Evolutionary conservation across 2,888 invertebrate species (phyloP).

Genomic region (Cerceris rybyensis): DNA sequence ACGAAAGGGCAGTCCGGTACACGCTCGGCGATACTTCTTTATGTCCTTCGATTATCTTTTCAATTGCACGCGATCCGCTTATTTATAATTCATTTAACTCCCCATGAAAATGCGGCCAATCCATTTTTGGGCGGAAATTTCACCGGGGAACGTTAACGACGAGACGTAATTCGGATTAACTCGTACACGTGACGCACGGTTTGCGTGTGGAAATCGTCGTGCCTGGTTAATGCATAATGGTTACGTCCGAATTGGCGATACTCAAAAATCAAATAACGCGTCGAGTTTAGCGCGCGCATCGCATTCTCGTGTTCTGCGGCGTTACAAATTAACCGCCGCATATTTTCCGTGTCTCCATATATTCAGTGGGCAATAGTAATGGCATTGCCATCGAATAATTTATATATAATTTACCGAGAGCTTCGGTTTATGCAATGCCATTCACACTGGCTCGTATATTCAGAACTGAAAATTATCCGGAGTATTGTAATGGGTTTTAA

Average conservation of each 20-base stretch:
- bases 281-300: background rate
- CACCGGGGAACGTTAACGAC: slow-evolving; percentile 14
- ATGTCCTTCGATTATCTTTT: slow-evolving; percentile 22
- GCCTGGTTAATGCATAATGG: slow-evolving; percentile 10
- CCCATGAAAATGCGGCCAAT: slow-evolving; percentile 9
- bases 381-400: slow-evolving; percentile 56
- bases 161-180: slow-evolving; percentile 44
- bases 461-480: background rate
- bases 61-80: slow-evolving; percentile 15
- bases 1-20: too few relatives aligned
- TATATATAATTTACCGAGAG: slow-evolving; percentile 39
- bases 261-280: slow-evolving; percentile 52
- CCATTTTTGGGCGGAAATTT: slow-evolving; percentile 3
- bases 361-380: slow-evolving; percentile 49
- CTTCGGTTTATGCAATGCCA: slow-evolving; percentile 20
- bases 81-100: slow-evolving; percentile 11
- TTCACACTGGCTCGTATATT: background rate
- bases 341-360: slow-evolving; percentile 59
- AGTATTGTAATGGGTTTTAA: background rate
- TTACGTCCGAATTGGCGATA: slow-evolving; percentile 37
- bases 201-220: slow-evolving; percentile 10
- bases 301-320: slow-evolving; percentile 19
- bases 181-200: slow-evolving; percentile 33
- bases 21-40: background rate
- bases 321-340: slow-evolving; percentile 66